Percentiles rank a stretch among this genome's conserved stretches.
These are phyloP conservation scores for Rhadinocentrus ornatus DNA, from an alignment of 2,797 vertebrate species.

Conservation along the genomic window DNA sequence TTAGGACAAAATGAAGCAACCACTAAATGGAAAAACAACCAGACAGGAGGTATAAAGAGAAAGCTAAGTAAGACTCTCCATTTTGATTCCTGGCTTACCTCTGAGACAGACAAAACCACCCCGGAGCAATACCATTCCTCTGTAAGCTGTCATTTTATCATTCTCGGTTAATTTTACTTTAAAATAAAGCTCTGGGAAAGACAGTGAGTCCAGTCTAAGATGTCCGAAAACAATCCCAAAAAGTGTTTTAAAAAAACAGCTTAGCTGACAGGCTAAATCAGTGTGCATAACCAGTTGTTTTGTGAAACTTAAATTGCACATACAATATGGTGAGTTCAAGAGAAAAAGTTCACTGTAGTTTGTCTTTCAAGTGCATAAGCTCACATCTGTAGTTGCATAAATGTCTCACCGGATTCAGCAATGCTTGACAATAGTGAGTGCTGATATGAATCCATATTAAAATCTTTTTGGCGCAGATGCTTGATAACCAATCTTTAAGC, in stretches of 20 bases:
- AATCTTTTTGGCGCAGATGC: conserved; percentile 13
- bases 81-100: conserved; percentile 53
- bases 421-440: conserved; percentile 14
- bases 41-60: conserved; percentile 54
- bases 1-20: conserved; percentile 64
- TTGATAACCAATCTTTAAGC: conserved; percentile 23
- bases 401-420: conserved; percentile 18
- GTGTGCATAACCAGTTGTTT: not conserved
- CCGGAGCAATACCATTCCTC: conserved; percentile 55
- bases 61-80: conserved; percentile 40
- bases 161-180: conserved; percentile 3
- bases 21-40: conserved; percentile 46
- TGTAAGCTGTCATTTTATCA: conserved; percentile 38
- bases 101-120: conserved; percentile 61
- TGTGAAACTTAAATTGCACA: conserved; percentile 36
- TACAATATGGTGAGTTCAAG: conserved; percentile 14
- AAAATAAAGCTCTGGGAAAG: conserved; percentile 29
- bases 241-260: conserved; percentile 38
- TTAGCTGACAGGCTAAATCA: conserved; percentile 39
- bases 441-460: conserved; percentile 29
- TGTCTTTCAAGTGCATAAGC: conserved; percentile 4
- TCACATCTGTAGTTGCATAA: conserved; percentile 16
- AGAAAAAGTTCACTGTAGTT: conserved; percentile 15
- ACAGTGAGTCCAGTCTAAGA: not conserved
- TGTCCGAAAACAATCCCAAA: conserved; percentile 2